A percentile compares a stretch with the other conserved stretches of the same genome.
phyloP scores from a whole-genome alignment of 2,888 invertebrate species.

The Drosophila heteroneura region DNA sequence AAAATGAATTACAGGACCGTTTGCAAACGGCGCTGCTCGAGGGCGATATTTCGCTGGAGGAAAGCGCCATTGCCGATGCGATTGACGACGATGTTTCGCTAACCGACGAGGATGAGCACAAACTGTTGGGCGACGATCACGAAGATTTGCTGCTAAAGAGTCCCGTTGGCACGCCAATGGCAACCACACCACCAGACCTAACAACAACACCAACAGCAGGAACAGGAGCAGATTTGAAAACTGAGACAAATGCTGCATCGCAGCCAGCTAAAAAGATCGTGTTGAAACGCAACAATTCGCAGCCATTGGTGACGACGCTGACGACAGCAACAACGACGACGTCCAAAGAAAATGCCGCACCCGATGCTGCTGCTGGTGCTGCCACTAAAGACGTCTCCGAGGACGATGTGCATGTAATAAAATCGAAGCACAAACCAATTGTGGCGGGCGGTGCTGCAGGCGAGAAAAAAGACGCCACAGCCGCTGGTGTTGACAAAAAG shows the following conservation, averaged over 20 bases:
- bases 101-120: slow-evolving; percentile 85
- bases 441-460: slow-evolving; percentile 61
- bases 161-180: slow-evolving; percentile 72
- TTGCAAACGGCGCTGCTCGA: slow-evolving; percentile 88
- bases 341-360: slow-evolving; percentile 81
- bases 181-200: slow-evolving; percentile 47
- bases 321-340: slow-evolving; percentile 32
- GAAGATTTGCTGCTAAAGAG: slow-evolving; percentile 81
- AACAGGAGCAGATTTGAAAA: slow-evolving; percentile 16
- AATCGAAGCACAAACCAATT: slow-evolving; percentile 77
- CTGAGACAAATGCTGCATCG: slow-evolving; percentile 26
- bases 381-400: slow-evolving; percentile 83
- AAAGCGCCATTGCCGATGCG: slow-evolving; percentile 85
- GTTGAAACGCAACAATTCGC: slow-evolving; percentile 81
- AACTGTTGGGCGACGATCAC: slow-evolving; percentile 81
- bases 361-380: slow-evolving; percentile 76
- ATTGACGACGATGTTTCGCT: slow-evolving; percentile 86
- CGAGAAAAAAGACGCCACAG: slow-evolving; percentile 49
- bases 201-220: not conserved
- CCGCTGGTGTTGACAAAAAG: slow-evolving; percentile 85
- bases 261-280: slow-evolving; percentile 78
- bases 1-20: slow-evolving; percentile 92
- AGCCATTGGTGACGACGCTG: slow-evolving; percentile 23
- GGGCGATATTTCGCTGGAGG: slow-evolving; percentile 83
- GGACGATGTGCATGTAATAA: slow-evolving; percentile 85